Evolutionary conservation across 1,140 invertebrate genomes (phyloP).

Genomic region (Elysia chlorotica): DNA sequence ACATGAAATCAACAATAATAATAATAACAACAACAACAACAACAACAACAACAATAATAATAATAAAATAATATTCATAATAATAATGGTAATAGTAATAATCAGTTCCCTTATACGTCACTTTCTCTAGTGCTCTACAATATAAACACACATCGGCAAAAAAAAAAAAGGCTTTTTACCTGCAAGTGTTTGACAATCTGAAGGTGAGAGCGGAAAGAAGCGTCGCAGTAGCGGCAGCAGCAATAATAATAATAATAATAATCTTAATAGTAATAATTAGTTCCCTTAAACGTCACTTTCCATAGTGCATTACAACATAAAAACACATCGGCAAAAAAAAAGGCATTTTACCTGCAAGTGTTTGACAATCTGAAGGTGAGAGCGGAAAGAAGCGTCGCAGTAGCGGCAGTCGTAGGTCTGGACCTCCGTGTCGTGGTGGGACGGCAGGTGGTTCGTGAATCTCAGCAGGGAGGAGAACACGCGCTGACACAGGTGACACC

Average conservation of each 20-base stretch:
- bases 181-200: slow-evolving; percentile 53
- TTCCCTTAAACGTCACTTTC: too few species aligned
- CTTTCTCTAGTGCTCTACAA: too few species aligned
- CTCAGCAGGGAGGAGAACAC: slow-evolving; percentile 57
- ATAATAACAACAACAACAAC: too few species aligned
- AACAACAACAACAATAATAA: neutral
- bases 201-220: slow-evolving; percentile 52
- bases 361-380: slow-evolving; percentile 49
- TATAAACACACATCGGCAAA: too few species aligned
- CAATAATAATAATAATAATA: neutral
- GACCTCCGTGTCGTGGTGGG: slow-evolving; percentile 53
- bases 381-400: slow-evolving; percentile 57
- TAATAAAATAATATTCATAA: too few species aligned
- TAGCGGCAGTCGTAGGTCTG: slow-evolving; percentile 55
- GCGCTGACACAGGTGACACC: slow-evolving; percentile 62
- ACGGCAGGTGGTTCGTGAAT: slow-evolving; percentile 59
- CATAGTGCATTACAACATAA: too few species aligned
- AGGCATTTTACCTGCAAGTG: slow-evolving; percentile 41
- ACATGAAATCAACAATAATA: too few species aligned
- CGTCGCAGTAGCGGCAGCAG: slow-evolving; percentile 27
- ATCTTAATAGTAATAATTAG: neutral
- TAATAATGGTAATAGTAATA: too few species aligned
- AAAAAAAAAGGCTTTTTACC: neutral
- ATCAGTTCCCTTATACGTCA: too few species aligned
- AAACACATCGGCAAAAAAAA: too few species aligned